These are phyloP conservation scores for Caenorhabditis sinica DNA, from an alignment of 2,888 invertebrate species.

Conservation along the genomic window DNA sequence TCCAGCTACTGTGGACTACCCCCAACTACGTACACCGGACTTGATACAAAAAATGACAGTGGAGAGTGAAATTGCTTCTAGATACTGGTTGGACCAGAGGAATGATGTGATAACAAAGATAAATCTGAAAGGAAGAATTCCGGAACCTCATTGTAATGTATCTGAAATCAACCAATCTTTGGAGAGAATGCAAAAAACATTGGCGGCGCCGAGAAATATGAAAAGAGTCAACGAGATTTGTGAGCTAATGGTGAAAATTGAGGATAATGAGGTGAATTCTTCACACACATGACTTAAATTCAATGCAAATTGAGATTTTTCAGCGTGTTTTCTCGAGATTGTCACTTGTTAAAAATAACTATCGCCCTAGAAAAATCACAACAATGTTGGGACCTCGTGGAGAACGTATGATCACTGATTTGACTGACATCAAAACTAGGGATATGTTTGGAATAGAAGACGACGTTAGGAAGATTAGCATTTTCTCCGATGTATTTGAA, in stretches of 20 bases:
- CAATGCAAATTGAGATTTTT: not conserved
- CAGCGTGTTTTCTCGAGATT: slow-evolving; percentile 29
- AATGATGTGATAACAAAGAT: slow-evolving; percentile 49
- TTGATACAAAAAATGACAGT: slow-evolving; percentile 46
- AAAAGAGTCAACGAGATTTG: slow-evolving; percentile 50
- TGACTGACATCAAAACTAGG: slow-evolving; percentile 1
- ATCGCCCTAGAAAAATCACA: slow-evolving; percentile 32
- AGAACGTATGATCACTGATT: slow-evolving; percentile 57
- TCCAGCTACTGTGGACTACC: slow-evolving; percentile 27
- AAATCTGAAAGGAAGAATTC: slow-evolving; percentile 25
- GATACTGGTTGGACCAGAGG: slow-evolving; percentile 54
- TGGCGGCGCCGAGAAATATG: slow-evolving; percentile 38
- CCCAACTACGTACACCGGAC: slow-evolving; percentile 44
- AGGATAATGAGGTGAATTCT: slow-evolving; percentile 55
- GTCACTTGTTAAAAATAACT: slow-evolving; percentile 13
- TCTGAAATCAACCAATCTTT: slow-evolving; percentile 22
- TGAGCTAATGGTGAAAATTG: slow-evolving; percentile 39
- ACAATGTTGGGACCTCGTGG: slow-evolving; percentile 57
- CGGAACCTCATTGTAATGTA: slow-evolving; percentile 23
- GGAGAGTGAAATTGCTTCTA: slow-evolving; percentile 54
- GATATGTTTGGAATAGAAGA: slow-evolving; percentile 1
- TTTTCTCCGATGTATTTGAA: slow-evolving; percentile 26
- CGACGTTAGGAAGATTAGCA: not conserved
- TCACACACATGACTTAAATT: no score
- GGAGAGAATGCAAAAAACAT: slow-evolving; percentile 33